phyloP scores from a whole-genome alignment of 2,113 vertebrate species.

The Nicator chloris region DNA sequence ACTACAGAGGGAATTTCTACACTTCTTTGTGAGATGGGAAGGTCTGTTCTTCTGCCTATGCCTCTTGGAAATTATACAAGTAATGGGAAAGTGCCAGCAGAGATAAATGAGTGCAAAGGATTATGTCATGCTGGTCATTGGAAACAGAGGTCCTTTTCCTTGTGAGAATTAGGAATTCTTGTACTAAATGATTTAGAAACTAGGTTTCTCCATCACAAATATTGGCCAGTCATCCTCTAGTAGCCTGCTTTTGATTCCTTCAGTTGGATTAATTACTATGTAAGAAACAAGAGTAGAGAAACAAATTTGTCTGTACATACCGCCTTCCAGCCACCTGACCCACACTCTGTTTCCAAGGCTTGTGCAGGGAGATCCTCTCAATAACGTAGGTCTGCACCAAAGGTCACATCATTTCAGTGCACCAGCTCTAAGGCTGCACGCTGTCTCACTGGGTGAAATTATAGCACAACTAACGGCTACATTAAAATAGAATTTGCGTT shows the following conservation, averaged over 20 bases:
- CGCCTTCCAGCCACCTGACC: not conserved
- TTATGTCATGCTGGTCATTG: not conserved
- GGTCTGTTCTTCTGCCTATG: not conserved
- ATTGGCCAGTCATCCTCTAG: not conserved
- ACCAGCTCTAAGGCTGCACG: not conserved
- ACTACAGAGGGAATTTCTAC: not conserved
- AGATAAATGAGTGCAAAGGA: not conserved
- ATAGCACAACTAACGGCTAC: not conserved
- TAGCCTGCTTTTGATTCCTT: not conserved
- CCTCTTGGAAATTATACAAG: not conserved
- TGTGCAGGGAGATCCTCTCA: not conserved
- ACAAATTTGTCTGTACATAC: not conserved
- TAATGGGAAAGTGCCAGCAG: not conserved
- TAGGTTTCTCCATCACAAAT: not conserved
- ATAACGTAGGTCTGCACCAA: not conserved
- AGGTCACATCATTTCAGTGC: not conserved
- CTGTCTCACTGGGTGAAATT: not conserved
- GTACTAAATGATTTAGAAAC: not conserved
- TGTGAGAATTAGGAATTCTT: not conserved
- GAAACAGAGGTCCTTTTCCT: not conserved
- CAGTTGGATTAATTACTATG: not conserved
- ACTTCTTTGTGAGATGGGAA: not conserved
- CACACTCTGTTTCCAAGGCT: not conserved
- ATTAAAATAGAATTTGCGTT: constrained; percentile 28
- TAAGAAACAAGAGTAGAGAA: not conserved